phyloP scores from a whole-genome alignment of 1,140 invertebrate genomes.

The Eumeta japonica region DNA sequence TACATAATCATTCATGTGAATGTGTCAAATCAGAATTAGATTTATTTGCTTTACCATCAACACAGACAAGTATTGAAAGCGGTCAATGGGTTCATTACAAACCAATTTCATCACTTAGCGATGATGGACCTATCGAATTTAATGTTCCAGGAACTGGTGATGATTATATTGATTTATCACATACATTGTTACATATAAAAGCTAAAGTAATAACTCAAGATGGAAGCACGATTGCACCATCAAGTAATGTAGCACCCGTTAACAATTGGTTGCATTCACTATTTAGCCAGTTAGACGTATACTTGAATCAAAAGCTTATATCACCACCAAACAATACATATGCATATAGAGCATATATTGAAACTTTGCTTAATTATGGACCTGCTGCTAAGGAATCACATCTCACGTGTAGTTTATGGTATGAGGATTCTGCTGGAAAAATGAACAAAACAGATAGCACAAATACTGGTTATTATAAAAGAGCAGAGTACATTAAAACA shows the following conservation, averaged over 20 bases:
- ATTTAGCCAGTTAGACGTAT: conserved; percentile 40
- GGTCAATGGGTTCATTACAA: conserved; percentile 36
- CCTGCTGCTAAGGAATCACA: conserved; percentile 34
- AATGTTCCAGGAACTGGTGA: conserved; percentile 27
- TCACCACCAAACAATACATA: conserved; percentile 42
- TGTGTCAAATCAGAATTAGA: conserved; percentile 40
- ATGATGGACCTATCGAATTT: conserved; percentile 41
- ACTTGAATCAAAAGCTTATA: conserved; percentile 47
- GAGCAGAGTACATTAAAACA: conserved; percentile 14
- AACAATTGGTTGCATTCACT: conserved; percentile 47
- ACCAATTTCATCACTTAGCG: conserved; percentile 32
- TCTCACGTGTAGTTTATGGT: conserved; percentile 24
- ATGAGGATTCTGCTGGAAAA: conserved; percentile 19
- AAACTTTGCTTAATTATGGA: conserved; percentile 38
- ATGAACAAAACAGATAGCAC: conserved; percentile 15
- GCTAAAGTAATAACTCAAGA: conserved; percentile 22
- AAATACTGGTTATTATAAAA: conserved; percentile 21
- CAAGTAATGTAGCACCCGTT: conserved; percentile 16
- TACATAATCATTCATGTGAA: conserved; percentile 18
- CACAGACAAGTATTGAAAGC: conserved; percentile 38
- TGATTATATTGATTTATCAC: conserved; percentile 36
- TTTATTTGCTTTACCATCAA: conserved; percentile 41
- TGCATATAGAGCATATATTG: conserved; percentile 46
- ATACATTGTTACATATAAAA: conserved; percentile 34
- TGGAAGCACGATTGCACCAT: conserved; percentile 8